Evolutionary conservation across 2,797 vertebrate species (phyloP), one percentile per base, ranked within the genome.

Genomic region (Alfaro cultratus): DNA sequence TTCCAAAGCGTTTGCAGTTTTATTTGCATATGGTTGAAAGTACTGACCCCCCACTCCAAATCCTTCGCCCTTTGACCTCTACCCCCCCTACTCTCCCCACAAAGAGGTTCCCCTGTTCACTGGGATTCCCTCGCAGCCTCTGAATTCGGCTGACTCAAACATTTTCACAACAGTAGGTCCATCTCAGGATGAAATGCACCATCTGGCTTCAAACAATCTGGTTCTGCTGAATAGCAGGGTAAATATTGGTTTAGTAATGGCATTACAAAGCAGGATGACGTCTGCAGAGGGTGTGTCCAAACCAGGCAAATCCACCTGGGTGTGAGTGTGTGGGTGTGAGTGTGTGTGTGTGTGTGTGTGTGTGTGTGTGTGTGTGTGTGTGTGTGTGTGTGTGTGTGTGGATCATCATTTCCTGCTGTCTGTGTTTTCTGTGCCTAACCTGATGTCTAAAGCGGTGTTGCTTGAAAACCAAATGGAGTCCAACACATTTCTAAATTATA

Each of bases 21-120:
- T 67, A 84, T 90, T 91, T 90, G 85, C 87, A 81, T 89, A 13
- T 6, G 1, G 29, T 23, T 41, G 60, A 79, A 75, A 72, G 49
- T 3, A 16, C 55, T 1, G 49, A 51, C 18, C 0, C 49, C 49
- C 21, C 7, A 23, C 18, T 51, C 21, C 21, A 51, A 51, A 51
- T 1, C 6, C 47, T 49, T 7, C 1, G 47, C 5, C 47, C 18
- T 51, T 51, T 51, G 49, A 51, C 49, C 47, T 47, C 23, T 10
- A 53, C 11, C 2, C 18, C 6, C 16, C 21, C 1, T n/a, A n/a
- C 5, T 21, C 41, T 0, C 23, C 49, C 2, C 5, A 18, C 57
- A 31, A 29, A 8, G 43, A n/a, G n/a, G 47, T 46, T 76, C 34
- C 53, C 10, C 75, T 46, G 36, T 75, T 21, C 15, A 4, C 23